Conservation (phyloP, 2,113 vertebrate species). For the Baryphthengus martii region DNA sequence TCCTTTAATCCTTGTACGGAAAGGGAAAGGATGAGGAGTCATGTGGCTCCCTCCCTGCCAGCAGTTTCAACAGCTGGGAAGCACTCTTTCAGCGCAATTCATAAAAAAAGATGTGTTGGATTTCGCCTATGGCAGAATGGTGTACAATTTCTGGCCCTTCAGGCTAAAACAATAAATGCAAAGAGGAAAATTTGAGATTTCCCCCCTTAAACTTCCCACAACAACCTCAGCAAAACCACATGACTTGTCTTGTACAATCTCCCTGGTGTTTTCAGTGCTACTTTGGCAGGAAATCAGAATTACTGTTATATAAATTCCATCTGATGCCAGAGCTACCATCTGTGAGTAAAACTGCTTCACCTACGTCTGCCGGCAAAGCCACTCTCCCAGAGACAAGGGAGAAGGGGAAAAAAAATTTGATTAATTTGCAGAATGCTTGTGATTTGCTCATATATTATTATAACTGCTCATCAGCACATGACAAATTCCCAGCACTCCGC, state of each 20-base stretch:
- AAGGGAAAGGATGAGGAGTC: constrained; percentile 71
- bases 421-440: constrained; percentile 93
- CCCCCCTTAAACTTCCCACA: constrained; percentile 81
- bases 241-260: constrained; percentile 82
- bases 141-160: constrained; percentile 77
- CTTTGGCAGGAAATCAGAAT: constrained; percentile 90
- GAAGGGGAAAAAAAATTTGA: constrained; percentile 80
- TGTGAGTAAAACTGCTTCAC: constrained; percentile 87
- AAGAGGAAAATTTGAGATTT: constrained; percentile 77
- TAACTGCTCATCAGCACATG: constrained; percentile 92
- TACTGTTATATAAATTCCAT: constrained; percentile 93
- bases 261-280: constrained; percentile 84
- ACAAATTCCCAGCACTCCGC: constrained; percentile 84
- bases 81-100: constrained; percentile 70
- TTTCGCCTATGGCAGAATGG: constrained; percentile 79
- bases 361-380: constrained; percentile 86
- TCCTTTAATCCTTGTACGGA: constrained; percentile 70
- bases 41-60: constrained; percentile 66
- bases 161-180: constrained; percentile 80
- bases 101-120: constrained; percentile 70
- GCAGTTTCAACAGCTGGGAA: constrained; percentile 76
- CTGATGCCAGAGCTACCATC: constrained; percentile 94
- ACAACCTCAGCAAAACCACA: constrained; percentile 84
- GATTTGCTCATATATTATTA: constrained; percentile 95
- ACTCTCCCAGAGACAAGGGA: constrained; percentile 84